phyloP scores from a whole-genome alignment of 2,797 vertebrate genomes.

The Chiroxiphia lanceolata region DNA sequence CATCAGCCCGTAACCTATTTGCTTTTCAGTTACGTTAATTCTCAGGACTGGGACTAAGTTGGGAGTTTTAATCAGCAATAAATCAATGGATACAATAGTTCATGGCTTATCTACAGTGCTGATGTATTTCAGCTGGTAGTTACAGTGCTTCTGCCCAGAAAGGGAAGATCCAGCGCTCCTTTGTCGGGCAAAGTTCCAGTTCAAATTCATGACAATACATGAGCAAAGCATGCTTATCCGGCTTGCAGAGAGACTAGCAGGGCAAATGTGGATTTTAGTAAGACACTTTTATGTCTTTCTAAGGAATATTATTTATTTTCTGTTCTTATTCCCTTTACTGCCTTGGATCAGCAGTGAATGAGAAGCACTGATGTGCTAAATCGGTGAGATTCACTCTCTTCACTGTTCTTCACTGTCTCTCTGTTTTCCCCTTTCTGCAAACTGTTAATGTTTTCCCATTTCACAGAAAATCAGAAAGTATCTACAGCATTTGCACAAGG shows the following conservation, averaged over 20 bases:
- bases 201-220: conserved; percentile 15
- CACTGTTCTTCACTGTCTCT: neutral
- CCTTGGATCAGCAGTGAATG: conserved; percentile 22
- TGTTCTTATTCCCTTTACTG: conserved; percentile 48
- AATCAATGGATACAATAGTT: neutral
- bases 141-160: conserved; percentile 19
- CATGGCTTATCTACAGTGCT: conserved; percentile 48
- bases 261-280: conserved; percentile 1
- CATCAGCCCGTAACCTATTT: neutral
- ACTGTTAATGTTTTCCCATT: neutral
- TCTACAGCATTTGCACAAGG: neutral
- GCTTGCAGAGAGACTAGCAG: neutral
- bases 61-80: conserved; percentile 36
- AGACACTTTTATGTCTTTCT: conserved; percentile 38
- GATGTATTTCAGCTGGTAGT: conserved; percentile 53
- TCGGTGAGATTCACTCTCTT: neutral
- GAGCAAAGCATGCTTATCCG: neutral
- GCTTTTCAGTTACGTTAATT: conserved; percentile 27
- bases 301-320: conserved; percentile 53
- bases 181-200: conserved; percentile 25
- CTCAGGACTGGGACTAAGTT: neutral
- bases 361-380: conserved; percentile 44
- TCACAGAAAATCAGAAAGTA: neutral
- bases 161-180: neutral
- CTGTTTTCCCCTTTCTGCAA: neutral